phyloP scores from a whole-genome alignment of 2,888 invertebrate genomes.

The Rotaria socialis region DNA sequence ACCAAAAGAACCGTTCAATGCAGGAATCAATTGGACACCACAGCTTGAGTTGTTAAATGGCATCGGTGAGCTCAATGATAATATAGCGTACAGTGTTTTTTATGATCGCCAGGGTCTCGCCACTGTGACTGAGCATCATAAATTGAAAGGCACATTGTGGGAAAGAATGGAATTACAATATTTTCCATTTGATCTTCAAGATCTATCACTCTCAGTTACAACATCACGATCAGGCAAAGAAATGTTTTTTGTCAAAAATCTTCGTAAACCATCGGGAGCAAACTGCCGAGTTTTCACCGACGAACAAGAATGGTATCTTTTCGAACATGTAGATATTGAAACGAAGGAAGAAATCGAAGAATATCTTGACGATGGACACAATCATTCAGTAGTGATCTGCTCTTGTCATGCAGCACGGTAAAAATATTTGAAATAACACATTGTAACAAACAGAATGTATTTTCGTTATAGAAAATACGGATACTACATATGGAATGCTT shows the following conservation, averaged over 20 bases:
- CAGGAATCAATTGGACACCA: background rate
- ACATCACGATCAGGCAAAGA: background rate
- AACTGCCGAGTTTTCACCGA: background rate
- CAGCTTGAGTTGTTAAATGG: background rate
- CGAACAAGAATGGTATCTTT: background rate
- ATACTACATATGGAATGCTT: background rate
- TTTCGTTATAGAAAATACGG: background rate
- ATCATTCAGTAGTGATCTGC: background rate
- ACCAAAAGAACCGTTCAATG: background rate
- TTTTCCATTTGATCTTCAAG: background rate
- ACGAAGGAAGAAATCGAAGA: background rate
- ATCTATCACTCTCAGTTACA: background rate
- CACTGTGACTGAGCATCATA: background rate
- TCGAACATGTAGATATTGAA: background rate
- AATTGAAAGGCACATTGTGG: background rate
- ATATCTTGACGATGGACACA: background rate
- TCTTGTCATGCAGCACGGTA: constrained; percentile 8
- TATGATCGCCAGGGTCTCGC: background rate
- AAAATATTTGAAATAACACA: too few species aligned
- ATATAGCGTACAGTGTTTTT: background rate
- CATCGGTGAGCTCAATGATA: background rate
- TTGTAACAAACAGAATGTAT: too few species aligned
- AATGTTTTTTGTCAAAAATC: background rate
- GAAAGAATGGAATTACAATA: background rate
- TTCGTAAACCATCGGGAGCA: background rate